phyloP scores from a whole-genome alignment of 2,888 invertebrate species.

The Sclerodermus sp. region DNA sequence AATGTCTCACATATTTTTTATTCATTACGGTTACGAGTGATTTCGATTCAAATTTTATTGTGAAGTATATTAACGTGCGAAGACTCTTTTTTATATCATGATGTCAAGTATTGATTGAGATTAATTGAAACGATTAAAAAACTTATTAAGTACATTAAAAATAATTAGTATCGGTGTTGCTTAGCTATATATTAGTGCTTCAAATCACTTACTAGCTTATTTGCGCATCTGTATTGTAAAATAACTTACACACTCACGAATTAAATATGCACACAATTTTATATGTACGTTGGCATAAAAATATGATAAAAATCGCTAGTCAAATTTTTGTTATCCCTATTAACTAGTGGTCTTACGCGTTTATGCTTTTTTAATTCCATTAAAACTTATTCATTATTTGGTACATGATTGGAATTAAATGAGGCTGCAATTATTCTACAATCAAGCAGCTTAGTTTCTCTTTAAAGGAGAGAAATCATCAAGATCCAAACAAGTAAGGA shows the following conservation, averaged over 20 bases:
- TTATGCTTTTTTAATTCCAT: conserved; percentile 27
- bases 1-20: background rate
- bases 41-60: no score
- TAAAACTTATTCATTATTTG: conserved; percentile 31
- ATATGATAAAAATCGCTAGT: conserved; percentile 28
- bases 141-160: no score
- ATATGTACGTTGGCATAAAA: conserved; percentile 25
- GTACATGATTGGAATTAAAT: conserved; percentile 35
- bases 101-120: no score
- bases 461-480: conserved; percentile 21
- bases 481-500: conserved; percentile 28
- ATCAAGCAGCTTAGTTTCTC: conserved; percentile 24
- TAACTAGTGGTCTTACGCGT: conserved; percentile 33
- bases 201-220: no score
- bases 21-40: no score
- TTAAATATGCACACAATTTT: conserved; percentile 10
- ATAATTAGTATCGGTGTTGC: no score
- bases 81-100: no score
- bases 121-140: no score
- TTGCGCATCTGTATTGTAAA: no score
- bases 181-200: no score
- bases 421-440: conserved; percentile 14
- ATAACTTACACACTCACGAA: no score
- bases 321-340: conserved; percentile 19
- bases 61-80: no score